Base-by-base conservation (phyloP, 2,888 invertebrate species). In the Trypoxylon attenuatum region DNA sequence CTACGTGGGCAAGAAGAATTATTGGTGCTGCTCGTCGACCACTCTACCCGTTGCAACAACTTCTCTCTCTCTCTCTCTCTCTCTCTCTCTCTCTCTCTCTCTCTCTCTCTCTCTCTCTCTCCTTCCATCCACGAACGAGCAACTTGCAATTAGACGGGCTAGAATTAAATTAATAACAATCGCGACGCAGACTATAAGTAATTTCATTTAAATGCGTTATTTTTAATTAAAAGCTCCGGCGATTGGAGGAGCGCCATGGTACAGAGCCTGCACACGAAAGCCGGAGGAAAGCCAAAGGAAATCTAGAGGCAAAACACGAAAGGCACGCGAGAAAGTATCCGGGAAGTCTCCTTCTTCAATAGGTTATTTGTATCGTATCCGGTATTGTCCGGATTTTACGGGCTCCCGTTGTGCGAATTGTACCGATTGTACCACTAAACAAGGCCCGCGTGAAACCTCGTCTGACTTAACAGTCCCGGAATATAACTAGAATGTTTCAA, bases 141-240 rank as follows among this genome's bases (percentile, higher is more conserved):
- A 15, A 54, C 29, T 19, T 23, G 69, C 68, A 68, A 70, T 68
- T 68, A 70, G 69, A 68, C 68, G 45, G 57, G 64, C 60, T 57
- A 60, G 68, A 63, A 63, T 63, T 56, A 59, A 70, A 68, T 70
- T 68, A 68, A 64, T 64, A 64, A 70, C 68, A 68, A 68, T 59
- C 52, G 59, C 50, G 45, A 56, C 45, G 43, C 59, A 33, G 49
- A 15, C 33, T 68, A 60, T 52, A 68, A 64, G 64, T 68, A 49
- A 57, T 68, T 68, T 58, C 25, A 49, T 63, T 68, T 64, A 68
- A 57, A 15, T 50, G 53, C 52, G 68, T 68, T 64, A 70, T 68
- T 70, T 33, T 70, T 68, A 60, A 68, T 64, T 70, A 63, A 70
- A 70, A 68, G 64, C 46, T 55, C 16, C 45, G 27, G 43, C 4